Conservation (phyloP, 2,797 vertebrate genomes). For the Clarias fuscus region DNA sequence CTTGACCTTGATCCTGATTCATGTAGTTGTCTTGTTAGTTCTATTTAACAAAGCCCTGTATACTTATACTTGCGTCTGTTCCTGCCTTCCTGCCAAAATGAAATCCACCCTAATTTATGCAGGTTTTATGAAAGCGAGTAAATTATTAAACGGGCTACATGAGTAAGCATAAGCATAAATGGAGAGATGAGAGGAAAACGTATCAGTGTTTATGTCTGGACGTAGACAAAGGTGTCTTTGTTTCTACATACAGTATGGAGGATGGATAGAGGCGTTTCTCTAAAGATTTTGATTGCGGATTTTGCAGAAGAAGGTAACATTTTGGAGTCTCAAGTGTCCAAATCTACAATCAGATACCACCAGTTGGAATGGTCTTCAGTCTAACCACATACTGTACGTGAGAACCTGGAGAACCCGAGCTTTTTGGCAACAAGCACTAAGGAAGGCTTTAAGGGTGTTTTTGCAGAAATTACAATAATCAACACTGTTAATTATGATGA, state of each 20-base stretch:
- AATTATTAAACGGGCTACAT: neutral
- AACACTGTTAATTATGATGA: neutral
- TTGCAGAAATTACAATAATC: neutral
- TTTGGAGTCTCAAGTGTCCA: neutral
- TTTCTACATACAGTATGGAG: neutral
- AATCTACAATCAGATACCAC: neutral
- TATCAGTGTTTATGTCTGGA: neutral
- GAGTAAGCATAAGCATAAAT: neutral
- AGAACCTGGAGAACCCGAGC: neutral
- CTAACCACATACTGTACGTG: neutral
- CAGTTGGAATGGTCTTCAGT: neutral
- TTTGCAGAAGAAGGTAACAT: neutral
- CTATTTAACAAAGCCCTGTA: too few species aligned
- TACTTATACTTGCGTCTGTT: too few species aligned
- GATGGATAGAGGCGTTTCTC: neutral
- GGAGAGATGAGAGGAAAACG: neutral
- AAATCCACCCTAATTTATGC: neutral
- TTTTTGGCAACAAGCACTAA: neutral
- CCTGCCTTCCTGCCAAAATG: neutral
- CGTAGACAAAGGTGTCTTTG: neutral
- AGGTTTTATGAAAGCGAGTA: too few species aligned
- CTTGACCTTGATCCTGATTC: too few species aligned
- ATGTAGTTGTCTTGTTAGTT: too few species aligned
- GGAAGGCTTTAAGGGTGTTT: neutral
- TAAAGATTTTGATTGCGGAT: neutral